Evolutionary conservation across 2,888 invertebrate species (phyloP).

Genomic region (Xestoiulus laeticollis): DNA sequence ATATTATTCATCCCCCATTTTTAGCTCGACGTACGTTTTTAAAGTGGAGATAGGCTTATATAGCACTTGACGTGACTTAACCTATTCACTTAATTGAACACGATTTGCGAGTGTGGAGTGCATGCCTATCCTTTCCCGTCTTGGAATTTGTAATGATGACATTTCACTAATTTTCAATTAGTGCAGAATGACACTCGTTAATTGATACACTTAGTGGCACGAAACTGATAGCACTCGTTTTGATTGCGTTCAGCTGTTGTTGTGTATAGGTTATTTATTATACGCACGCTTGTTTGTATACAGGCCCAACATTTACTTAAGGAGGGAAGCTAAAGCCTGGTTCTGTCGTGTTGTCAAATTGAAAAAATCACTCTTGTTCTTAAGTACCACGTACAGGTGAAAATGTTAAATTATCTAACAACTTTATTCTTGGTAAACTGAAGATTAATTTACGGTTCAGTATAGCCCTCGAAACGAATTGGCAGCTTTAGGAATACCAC

Average conservation of each 20-base stretch:
- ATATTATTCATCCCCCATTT: no score
- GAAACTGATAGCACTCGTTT: not conserved
- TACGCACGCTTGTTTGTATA: no score
- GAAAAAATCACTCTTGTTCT: not conserved
- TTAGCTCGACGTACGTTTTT: no score
- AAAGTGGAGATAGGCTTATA: not conserved
- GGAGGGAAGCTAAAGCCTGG: not conserved
- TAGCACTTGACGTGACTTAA: not conserved
- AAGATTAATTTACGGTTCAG: not conserved
- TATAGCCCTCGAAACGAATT: not conserved
- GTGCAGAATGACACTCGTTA: not conserved
- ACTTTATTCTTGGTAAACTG: not conserved
- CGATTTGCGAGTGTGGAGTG: not conserved
- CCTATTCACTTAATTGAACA: not conserved
- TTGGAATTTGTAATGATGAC: not conserved
- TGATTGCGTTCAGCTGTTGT: not conserved
- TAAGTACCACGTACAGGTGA: no score
- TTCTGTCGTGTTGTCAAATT: no score
- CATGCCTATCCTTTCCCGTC: not conserved
- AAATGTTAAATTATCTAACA: not conserved
- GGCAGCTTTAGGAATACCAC: no score
- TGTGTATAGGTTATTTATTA: not conserved
- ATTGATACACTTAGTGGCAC: not conserved
- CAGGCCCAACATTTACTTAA: no score
- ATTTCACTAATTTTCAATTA: constrained; percentile 6